Conservation (phyloP, 2,888 invertebrate genomes). For the Yponomeuta sedellus region DNA sequence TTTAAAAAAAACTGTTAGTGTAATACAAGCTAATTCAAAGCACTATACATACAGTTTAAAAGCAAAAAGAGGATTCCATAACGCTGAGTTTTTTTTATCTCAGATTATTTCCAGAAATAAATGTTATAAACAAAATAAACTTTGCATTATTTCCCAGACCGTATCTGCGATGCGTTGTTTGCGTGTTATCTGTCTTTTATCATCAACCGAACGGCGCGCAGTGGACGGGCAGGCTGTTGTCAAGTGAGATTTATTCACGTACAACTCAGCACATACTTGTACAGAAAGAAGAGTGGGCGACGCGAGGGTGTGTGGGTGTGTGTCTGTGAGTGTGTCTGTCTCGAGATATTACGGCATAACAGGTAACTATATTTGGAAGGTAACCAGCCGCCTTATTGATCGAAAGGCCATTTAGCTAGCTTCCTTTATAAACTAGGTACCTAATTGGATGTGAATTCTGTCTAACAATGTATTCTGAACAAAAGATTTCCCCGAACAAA, state of each 20-base stretch:
- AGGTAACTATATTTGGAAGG: background rate
- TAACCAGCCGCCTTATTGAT: background rate
- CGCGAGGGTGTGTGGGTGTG: slow-evolving; percentile 42
- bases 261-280: slow-evolving; percentile 38
- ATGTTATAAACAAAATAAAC: no score
- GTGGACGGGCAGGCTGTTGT: slow-evolving; percentile 10
- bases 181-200: background rate
- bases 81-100: no score
- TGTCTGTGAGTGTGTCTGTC: slow-evolving; percentile 36
- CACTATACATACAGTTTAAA: no score
- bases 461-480: background rate
- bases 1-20: no score
- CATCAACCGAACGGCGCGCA: background rate
- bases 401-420: background rate
- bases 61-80: no score
- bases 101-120: no score
- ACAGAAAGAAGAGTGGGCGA: background rate
- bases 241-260: slow-evolving; percentile 51
- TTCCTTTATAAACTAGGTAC: background rate
- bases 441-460: background rate
- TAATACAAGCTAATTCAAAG: no score
- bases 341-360: slow-evolving; percentile 34
- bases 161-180: background rate
- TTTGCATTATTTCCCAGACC: no score
- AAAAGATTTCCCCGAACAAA: background rate